These are phyloP conservation scores for Chelon labrosus DNA, from an alignment of 2,797 vertebrate species.

Conservation along the genomic window DNA sequence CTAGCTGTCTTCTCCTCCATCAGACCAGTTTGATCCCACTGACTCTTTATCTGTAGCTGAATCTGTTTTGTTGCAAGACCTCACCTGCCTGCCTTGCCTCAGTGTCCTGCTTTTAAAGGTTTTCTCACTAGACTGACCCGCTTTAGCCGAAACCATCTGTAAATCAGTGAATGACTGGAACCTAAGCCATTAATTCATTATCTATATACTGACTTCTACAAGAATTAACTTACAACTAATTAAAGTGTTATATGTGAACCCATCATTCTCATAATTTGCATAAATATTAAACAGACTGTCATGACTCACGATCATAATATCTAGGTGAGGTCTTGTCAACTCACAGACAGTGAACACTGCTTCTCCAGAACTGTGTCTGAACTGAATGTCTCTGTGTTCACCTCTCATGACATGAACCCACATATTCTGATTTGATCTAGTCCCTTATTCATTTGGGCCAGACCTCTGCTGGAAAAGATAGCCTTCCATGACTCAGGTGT, in stretches of 20 bases:
- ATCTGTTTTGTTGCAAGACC: conserved; percentile 4
- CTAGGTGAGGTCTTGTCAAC: not conserved
- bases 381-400: not conserved
- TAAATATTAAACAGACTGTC: not conserved
- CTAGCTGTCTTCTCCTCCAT: not conserved
- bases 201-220: not conserved
- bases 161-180: not conserved
- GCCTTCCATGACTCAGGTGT: not conserved
- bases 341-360: not conserved
- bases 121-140: not conserved
- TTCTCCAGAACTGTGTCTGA: not conserved
- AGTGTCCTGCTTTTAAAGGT: not conserved
- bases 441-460: not conserved
- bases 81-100: not conserved
- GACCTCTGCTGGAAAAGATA: not conserved
- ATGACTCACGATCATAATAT: not conserved
- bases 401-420: not conserved
- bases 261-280: not conserved
- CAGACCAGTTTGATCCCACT: not conserved
- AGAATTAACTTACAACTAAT: not conserved
- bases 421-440: not conserved
- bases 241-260: not conserved
- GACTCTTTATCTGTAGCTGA: not conserved
- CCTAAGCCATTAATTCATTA: not conserved
- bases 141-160: not conserved